A percentile compares a stretch with the other conserved stretches of the same genome.
These are phyloP conservation scores for Melanotaenia duboulayi DNA, from an alignment of 2,113 vertebrate species.

Conservation along the genomic window DNA sequence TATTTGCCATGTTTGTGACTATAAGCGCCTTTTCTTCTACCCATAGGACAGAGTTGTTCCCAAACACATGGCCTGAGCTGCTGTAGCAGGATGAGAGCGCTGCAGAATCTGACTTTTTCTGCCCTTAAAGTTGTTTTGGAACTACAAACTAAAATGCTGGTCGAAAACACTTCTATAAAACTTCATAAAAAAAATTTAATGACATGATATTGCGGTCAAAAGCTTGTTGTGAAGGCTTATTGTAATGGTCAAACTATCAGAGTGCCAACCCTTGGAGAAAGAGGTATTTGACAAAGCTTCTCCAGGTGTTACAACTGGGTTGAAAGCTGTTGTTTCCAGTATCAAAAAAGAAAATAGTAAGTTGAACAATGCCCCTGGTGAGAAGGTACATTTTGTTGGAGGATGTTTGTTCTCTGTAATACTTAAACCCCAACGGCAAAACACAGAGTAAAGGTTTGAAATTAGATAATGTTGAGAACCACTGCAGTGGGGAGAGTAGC, in stretches of 20 bases:
- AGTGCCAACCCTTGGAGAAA: conserved; percentile 16
- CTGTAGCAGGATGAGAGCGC: conserved; percentile 10
- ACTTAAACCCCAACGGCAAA: background rate
- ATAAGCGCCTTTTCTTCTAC: conserved; percentile 32
- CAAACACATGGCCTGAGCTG: conserved; percentile 26
- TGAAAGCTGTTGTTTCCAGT: background rate
- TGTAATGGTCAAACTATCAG: conserved; percentile 12
- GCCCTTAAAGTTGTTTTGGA: conserved; percentile 3
- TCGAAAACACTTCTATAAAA: background rate
- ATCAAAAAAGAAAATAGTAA: conserved; percentile 9
- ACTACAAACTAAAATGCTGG: conserved; percentile 2
- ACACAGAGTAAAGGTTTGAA: background rate
- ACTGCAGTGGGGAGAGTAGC: too few relatives aligned
- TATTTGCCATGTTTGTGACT: conserved; percentile 29
- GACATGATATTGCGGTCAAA: background rate
- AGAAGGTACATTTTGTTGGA: background rate
- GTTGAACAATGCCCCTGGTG: background rate
- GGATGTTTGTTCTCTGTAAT: too few relatives aligned
- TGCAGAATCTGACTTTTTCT: background rate
- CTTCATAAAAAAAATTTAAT: background rate
- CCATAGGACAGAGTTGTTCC: conserved; percentile 45
- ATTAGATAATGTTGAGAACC: too few relatives aligned
- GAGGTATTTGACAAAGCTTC: conserved; percentile 3
- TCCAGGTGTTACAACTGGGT: conserved; percentile 32
- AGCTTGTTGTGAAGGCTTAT: conserved; percentile 8